Evolutionary conservation across 2,113 vertebrate species (phyloP).

Genomic region (Etheostoma spectabile): DNA sequence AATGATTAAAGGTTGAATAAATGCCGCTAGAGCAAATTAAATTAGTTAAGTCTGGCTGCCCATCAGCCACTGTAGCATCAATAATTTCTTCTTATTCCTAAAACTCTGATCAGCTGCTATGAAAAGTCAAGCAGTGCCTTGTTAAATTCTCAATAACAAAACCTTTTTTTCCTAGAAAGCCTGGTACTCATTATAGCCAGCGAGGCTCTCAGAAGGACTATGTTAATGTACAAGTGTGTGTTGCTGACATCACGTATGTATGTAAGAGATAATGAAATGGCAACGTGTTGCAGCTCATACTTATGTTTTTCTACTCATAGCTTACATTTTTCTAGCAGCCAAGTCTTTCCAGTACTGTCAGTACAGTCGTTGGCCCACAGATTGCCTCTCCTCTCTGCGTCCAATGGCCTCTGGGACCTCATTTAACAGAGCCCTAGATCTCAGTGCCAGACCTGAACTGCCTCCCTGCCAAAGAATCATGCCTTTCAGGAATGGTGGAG

Average conservation of each 20-base stretch:
- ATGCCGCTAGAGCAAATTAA: neutral
- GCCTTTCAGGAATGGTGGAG: conserved; percentile 56
- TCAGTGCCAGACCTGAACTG: conserved; percentile 29
- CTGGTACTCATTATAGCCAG: conserved; percentile 68
- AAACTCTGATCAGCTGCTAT: conserved; percentile 31
- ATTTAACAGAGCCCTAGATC: conserved; percentile 32
- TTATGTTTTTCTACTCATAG: conserved; percentile 37
- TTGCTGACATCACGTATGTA: neutral
- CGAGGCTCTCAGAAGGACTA: conserved; percentile 32
- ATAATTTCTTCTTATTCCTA: conserved; percentile 3
- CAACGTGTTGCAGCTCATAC: conserved; percentile 3
- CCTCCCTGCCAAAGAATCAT: conserved; percentile 58
- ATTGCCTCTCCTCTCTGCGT: conserved; percentile 23
- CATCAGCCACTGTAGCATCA: conserved; percentile 2
- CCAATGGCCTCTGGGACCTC: conserved; percentile 40
- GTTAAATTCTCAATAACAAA: conserved; percentile 29
- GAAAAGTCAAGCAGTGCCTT: conserved; percentile 34
- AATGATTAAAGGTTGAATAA: conserved; percentile 28
- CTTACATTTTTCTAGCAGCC: conserved; percentile 51
- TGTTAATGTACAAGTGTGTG: conserved; percentile 21
- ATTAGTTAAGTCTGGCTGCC: conserved; percentile 12
- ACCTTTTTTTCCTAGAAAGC: conserved; percentile 58
- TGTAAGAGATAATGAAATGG: conserved; percentile 13
- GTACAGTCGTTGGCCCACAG: conserved; percentile 5
- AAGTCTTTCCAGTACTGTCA: conserved; percentile 46